Evolutionary conservation across 2,888 invertebrate genomes (phyloP).

Genomic region (Pyralis farinalis): DNA sequence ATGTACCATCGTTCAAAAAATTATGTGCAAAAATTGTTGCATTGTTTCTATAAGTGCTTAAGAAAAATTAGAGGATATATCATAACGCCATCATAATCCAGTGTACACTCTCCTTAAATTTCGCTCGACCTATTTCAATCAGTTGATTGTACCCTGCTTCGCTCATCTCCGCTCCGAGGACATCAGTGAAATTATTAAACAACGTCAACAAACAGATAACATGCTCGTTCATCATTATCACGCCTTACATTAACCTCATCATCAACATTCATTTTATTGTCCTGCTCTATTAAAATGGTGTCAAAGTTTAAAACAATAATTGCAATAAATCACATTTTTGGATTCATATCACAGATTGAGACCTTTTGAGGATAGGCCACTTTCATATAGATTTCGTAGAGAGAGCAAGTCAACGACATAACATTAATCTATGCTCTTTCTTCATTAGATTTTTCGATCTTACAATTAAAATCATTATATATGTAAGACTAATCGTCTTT

Average conservation of each 20-base stretch:
- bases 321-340: slow-evolving; percentile 49
- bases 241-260: background rate
- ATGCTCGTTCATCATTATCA: slow-evolving; percentile 4
- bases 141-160: too few species aligned
- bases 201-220: slow-evolving; percentile 12
- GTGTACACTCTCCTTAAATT: too few species aligned
- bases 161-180: too few species aligned
- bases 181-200: background rate
- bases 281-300: slow-evolving; percentile 31
- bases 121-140: too few species aligned
- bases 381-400: slow-evolving; percentile 8
- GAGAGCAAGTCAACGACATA: slow-evolving; percentile 15
- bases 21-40: too few species aligned
- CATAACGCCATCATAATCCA: too few species aligned
- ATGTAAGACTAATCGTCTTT: slow-evolving; percentile 15
- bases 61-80: too few species aligned
- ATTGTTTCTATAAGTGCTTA: too few species aligned
- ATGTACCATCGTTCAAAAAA: too few species aligned
- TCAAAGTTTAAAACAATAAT: slow-evolving; percentile 40
- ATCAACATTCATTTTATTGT: slow-evolving; percentile 32
- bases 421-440: slow-evolving; percentile 1
- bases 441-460: slow-evolving; percentile 4
- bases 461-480: slow-evolving; percentile 4
- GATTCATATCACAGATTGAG: slow-evolving; percentile 45
- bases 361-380: slow-evolving; percentile 18